Evolutionary conservation across 2,797 vertebrate species (phyloP).

Genomic region (Lagodon rhomboides): DNA sequence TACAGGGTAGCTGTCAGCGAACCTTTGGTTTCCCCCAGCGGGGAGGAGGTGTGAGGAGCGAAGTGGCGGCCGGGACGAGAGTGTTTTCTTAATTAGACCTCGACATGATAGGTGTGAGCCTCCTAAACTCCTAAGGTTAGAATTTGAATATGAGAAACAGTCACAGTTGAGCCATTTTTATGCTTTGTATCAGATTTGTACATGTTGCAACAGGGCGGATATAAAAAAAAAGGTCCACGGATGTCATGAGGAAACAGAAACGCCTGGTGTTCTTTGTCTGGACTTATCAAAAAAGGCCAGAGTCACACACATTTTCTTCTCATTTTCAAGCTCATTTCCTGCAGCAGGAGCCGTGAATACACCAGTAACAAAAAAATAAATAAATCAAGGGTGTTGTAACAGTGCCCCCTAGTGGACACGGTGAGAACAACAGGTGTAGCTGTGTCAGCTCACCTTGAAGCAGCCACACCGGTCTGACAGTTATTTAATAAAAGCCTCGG

Average conservation of each 20-base stretch:
- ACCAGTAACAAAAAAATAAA: too few relatives aligned
- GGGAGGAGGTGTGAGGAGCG: constrained; percentile 15
- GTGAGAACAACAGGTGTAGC: background rate
- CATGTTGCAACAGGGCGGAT: constrained; percentile 20
- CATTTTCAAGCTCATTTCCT: constrained; percentile 31
- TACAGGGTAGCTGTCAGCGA: constrained; percentile 42
- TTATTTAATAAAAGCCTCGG: background rate
- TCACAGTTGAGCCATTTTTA: background rate
- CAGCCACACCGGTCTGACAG: background rate
- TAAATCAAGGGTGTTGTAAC: constrained; percentile 66
- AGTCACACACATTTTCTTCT: constrained; percentile 39
- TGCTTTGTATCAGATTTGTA: background rate
- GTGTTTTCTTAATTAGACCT: constrained; percentile 55
- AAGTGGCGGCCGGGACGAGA: constrained; percentile 11
- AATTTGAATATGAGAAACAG: constrained; percentile 17
- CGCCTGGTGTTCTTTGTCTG: constrained; percentile 45
- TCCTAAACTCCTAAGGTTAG: constrained; percentile 22
- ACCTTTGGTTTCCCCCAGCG: constrained; percentile 24
- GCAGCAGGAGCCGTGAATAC: background rate
- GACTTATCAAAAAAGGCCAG: constrained; percentile 52
- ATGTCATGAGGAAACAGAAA: constrained; percentile 47
- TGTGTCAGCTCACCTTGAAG: background rate
- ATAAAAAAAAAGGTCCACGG: constrained; percentile 57
- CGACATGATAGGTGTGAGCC: constrained; percentile 19
- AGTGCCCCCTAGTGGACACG: constrained; percentile 80